Evolutionary conservation across 2,113 vertebrate species (phyloP), one percentile per base, ranked within the genome.

Genomic region (Psittacus erithacus): DNA sequence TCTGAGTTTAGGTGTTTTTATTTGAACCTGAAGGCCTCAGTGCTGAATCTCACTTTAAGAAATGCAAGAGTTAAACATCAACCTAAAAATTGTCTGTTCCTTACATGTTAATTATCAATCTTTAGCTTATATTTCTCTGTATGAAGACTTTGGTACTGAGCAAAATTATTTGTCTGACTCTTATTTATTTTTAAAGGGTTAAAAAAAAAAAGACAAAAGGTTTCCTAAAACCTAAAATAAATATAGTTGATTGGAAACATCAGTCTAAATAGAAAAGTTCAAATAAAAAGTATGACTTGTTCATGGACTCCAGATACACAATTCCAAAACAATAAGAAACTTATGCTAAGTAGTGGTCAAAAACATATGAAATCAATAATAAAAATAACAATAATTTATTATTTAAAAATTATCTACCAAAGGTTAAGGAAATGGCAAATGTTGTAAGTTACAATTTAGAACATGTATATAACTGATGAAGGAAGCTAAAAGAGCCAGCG

Each of bases 301-400:
- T 70, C 17, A 35, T 18, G 5, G 16, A 38, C 25, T 75, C 16
- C 7, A 78, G 57, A 76, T 69, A 2, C 8, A 52, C 9, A 77
- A 10, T 68, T 86, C 23, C 10, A 25, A 88, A 67, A 49, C 15
- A 53, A 17, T 16, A 29, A 69, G 9, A 47, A 93, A 13, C 6
- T 65, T 69, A n/a, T 11, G 4, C 15, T 47, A 10, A 50, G 1
- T n/a, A 62, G 19, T 28, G 5, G 4, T 67, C 19, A 46, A 73
- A 83, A 80, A 7, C 10, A 52, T 25, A 63, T n/a, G 28, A 90
- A 70, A 74, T 50, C 2, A 60, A 27, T 10, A 65, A 16, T 1
- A 74, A 49, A 1, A 52, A 44, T 0, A 25, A 29, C 3, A 10
- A 27, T 1, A 60, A 16, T 27, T 57, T 52, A 11, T 53, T 59